Conservation (phyloP, 1,140 invertebrate genomes). For the Camponotus pennsylvanicus region DNA sequence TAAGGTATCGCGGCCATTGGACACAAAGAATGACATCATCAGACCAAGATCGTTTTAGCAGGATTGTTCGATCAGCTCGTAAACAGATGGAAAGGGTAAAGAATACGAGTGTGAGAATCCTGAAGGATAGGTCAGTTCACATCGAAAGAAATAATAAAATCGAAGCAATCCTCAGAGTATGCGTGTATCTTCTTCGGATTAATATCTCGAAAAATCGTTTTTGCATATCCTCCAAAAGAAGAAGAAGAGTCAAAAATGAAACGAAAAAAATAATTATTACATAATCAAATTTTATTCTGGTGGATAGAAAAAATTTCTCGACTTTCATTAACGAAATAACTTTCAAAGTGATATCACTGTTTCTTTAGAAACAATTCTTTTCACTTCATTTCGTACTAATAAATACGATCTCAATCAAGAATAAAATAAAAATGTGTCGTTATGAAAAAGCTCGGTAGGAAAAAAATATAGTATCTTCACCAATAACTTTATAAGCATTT, state of each 20-base stretch:
- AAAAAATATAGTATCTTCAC: no score
- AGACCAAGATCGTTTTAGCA: conserved; percentile 2
- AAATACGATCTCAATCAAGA: no score
- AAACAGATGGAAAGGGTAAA: conserved; percentile 16
- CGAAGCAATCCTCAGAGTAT: not conserved
- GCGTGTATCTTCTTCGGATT: not conserved
- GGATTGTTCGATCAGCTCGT: conserved; percentile 15
- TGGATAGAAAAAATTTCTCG: not conserved
- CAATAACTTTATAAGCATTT: no score
- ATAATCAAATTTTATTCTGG: not conserved
- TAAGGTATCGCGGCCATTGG: conserved; percentile 29
- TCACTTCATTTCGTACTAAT: not conserved
- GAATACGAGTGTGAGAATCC: not conserved
- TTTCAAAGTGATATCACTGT: not conserved
- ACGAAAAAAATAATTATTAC: not conserved
- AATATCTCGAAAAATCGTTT: conserved; percentile 15
- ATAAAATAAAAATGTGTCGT: no score
- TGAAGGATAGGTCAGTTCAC: conserved; percentile 14
- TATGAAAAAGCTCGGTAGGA: no score
- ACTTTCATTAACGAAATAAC: not conserved
- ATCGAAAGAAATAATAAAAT: conserved; percentile 10
- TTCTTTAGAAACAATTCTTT: not conserved
- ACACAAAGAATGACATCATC: conserved; percentile 8
- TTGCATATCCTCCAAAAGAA: not conserved
- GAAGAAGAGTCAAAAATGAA: not conserved